Evolutionary conservation across 2,797 vertebrate species (phyloP), one percentile per base, ranked within the genome.

Genomic region (Cyprinella venusta): DNA sequence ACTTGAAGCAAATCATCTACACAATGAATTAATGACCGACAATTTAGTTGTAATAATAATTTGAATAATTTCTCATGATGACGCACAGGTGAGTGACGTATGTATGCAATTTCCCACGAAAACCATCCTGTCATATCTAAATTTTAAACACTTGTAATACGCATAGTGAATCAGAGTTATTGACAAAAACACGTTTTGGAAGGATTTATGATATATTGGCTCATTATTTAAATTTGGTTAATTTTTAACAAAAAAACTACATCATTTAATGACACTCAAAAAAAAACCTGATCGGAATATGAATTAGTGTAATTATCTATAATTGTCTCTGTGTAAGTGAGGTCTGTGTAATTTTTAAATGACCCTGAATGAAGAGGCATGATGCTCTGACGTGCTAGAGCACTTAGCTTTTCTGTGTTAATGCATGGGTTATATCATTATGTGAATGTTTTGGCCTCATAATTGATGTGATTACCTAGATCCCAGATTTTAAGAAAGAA

Each of bases 311-410:
- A 79, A 86, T 84, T 85, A 85, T 56, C 45, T 19, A 36, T 83
- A 87, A 85, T 82, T 83, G 78, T 77, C 69, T 59, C 48, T 82
- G 7, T 75, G n/a, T 33, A 77, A 38, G 38, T 76, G 80, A 81
- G 74, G 82, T 71, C 84, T 87, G 72, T 69, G 59, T 84, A 50
- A 86, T 86, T 87, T 77, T 72, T 76, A 70, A 88, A 64, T 85
- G 67, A 89, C 80, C 71, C 81, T 68, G 76, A 84, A 71, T 38
- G 19, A 78, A 75, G 69, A 84, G 71, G 80, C 61, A 56, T 80
- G n/a, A 30, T 59, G 61, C 64, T 80, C 81, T 80, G 85, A 72
- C 72, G 64, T 50, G n/a, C 42, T 75, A 40, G 50, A 79, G 77
- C 72, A 82, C 83, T 84, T 87, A 84, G 54, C 79, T 71, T 33